Conservation (phyloP, 2,888 invertebrate genomes). For the Smittia aterrima region DNA sequence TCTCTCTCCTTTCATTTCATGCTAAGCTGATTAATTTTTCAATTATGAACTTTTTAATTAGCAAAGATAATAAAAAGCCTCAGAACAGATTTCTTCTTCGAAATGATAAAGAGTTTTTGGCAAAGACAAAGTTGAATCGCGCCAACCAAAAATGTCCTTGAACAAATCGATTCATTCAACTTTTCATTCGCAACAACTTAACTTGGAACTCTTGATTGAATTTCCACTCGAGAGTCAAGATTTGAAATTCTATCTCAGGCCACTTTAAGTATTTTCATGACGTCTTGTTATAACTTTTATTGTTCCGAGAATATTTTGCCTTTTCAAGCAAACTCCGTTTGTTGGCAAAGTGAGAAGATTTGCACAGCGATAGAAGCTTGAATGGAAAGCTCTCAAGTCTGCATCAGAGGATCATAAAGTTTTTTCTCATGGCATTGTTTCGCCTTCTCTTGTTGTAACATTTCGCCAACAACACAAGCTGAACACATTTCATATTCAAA, state of each 20-base stretch:
- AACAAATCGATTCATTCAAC: not conserved
- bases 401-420: not conserved
- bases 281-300: not conserved
- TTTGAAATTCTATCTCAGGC: not conserved
- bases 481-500: not conserved
- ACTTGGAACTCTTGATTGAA: constrained; percentile 1
- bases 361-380: not conserved
- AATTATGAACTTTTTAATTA: not conserved
- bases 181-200: not conserved
- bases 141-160: not conserved
- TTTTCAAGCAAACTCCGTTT: too few species aligned
- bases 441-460: not conserved
- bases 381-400: not conserved
- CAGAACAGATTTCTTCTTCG: too few species aligned
- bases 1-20: not conserved
- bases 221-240: not conserved
- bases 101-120: not conserved
- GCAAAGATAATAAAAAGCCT: too few species aligned
- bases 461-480: not conserved
- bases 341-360: not conserved
- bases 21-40: not conserved
- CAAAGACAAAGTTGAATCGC: not conserved
- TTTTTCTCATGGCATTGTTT: constrained; percentile 2
- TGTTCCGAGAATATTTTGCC: not conserved
- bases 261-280: not conserved